Percentiles rank a stretch among this genome's conserved stretches.
These are phyloP conservation scores for Tachysurus fulvidraco DNA, from an alignment of 2,113 vertebrate genomes.

Conservation along the genomic window DNA sequence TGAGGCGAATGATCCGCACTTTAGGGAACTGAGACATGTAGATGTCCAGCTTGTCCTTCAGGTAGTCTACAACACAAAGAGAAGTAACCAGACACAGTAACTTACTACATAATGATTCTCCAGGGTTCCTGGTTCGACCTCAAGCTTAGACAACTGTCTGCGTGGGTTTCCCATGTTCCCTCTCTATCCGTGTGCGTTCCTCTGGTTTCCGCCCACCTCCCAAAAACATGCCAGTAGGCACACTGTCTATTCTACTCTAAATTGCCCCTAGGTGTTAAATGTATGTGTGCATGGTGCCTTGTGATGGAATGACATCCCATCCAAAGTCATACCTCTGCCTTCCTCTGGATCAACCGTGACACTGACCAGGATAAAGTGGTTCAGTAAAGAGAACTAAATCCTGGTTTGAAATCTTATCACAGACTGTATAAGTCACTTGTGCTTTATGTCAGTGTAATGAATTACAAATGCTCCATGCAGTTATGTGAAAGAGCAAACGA, in stretches of 20 bases:
- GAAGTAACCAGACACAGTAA: not conserved
- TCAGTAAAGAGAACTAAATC: not conserved
- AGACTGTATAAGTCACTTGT: not conserved
- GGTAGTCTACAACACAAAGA: conserved; percentile 73
- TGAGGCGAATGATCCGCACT: conserved; percentile 86
- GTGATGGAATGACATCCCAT: not conserved
- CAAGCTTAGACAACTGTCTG: not conserved
- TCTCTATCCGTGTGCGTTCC: too few relatives aligned
- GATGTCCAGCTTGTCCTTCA: conserved; percentile 82
- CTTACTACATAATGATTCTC: not conserved
- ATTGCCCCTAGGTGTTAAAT: not conserved
- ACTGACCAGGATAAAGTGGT: not conserved
- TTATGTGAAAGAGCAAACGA: not conserved
- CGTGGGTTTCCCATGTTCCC: not conserved
- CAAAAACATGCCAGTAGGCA: not conserved
- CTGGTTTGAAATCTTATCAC: not conserved
- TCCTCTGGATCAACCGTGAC: not conserved
- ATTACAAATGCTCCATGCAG: not conserved
- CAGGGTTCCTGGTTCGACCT: too few relatives aligned
- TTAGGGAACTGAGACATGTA: conserved; percentile 90
- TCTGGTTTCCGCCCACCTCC: not conserved
- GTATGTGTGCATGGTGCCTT: not conserved
- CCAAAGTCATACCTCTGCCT: not conserved
- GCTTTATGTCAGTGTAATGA: too few relatives aligned
- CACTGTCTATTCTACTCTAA: not conserved